Conservation (phyloP, 92 coral and sea anemone genomes). For the Phenganax stokvisi region DNA sequence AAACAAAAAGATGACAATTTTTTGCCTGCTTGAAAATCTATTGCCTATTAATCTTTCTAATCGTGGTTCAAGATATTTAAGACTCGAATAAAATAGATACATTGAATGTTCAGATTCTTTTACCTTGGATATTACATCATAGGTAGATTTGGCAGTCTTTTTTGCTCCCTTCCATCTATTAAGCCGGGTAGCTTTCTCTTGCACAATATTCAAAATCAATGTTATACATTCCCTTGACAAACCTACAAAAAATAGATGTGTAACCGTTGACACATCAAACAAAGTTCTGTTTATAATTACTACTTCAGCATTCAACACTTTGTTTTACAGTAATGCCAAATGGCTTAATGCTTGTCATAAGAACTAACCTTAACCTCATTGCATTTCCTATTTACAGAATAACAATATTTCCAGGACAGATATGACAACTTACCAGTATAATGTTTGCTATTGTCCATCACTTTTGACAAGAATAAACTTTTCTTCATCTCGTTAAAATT, state of each 20-base stretch:
- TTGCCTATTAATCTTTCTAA: too few relatives aligned
- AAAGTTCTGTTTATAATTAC: too few relatives aligned
- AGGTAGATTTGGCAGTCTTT: not conserved
- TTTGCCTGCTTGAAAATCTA: too few relatives aligned
- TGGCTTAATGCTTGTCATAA: not conserved
- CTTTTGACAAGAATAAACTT: not conserved
- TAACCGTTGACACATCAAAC: not conserved
- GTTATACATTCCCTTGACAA: constrained; percentile 1
- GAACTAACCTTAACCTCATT: not conserved
- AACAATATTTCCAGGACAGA: too few relatives aligned
- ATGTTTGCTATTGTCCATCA: not conserved
- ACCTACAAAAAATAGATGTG: not conserved
- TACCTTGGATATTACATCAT: too few relatives aligned
- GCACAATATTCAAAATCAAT: not conserved
- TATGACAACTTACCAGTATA: not conserved
- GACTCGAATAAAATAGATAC: too few relatives aligned
- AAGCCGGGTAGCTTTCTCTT: not conserved
- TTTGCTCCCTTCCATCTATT: constrained; percentile 1
- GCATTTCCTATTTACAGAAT: not conserved
- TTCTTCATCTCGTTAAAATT: not conserved
- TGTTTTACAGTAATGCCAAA: not conserved
- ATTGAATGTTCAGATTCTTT: too few relatives aligned
- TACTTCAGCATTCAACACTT: too few relatives aligned
- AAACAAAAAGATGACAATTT: not conserved
- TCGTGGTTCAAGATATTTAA: too few relatives aligned